Conservation (phyloP, 2,797 vertebrate species). For the Catharus ustulatus region DNA sequence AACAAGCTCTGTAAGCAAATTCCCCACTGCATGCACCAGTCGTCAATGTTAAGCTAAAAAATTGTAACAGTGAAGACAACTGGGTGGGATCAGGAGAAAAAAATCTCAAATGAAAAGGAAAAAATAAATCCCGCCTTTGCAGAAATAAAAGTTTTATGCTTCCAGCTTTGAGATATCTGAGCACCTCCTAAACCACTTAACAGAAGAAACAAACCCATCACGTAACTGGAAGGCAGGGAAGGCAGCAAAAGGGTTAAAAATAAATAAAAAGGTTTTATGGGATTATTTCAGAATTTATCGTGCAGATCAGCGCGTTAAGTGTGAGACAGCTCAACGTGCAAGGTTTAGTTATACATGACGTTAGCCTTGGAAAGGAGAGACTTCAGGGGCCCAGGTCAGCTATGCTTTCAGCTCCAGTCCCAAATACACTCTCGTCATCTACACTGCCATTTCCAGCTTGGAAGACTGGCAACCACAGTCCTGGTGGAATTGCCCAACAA, state of each 20-base stretch:
- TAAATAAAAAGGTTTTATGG: conserved; percentile 57
- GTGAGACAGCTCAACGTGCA: conserved; percentile 81
- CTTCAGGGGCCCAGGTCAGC: conserved; percentile 81
- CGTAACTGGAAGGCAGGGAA: conserved; percentile 16
- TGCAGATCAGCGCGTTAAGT: conserved; percentile 78
- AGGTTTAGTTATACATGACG: conserved; percentile 75
- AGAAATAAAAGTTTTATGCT: conserved; percentile 22
- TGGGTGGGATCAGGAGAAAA: neutral
- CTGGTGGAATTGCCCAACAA: conserved; percentile 57
- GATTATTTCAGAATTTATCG: conserved; percentile 69
- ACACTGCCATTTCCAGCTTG: neutral
- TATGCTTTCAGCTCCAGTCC: conserved; percentile 44
- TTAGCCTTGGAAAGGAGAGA: conserved; percentile 78
- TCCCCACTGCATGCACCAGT: conserved; percentile 37
- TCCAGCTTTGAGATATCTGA: neutral
- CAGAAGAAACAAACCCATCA: neutral
- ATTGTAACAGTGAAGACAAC: neutral
- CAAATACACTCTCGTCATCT: neutral
- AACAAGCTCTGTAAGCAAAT: neutral
- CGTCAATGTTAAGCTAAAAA: neutral
- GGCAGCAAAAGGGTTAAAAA: conserved; percentile 48
- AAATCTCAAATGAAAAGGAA: neutral
- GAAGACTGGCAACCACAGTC: conserved; percentile 58
- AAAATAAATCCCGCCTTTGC: neutral
- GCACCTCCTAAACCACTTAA: neutral